Evolutionary conservation across 1,140 invertebrate species (phyloP), one percentile per base, ranked within the genome.

Genomic region (Pectinophora gossypiella): DNA sequence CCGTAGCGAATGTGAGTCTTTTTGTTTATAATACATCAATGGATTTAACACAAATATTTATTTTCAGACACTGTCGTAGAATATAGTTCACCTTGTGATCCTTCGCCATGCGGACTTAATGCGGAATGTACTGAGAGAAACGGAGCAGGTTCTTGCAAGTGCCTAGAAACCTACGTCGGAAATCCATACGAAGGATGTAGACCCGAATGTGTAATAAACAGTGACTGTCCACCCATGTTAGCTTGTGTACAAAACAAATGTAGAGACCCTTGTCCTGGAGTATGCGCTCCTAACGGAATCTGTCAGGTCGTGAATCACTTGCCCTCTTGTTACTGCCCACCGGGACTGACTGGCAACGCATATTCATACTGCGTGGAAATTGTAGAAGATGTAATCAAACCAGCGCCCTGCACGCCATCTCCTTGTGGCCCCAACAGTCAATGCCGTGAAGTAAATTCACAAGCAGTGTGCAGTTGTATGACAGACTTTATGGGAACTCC

Each of bases 391-490:
- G 19, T 57, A 16, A 46, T 59, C 4, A 79, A 76, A 56, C 58
- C 66, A 7, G 61, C 84, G 42, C 93, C 93, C 9, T 95, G 94
- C 61, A 78, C 78, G 6, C 91, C 92, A 36, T 92, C 91, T 18
- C 93, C 94, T n/a, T 96, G 94, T 69, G 94, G 94, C 18, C 79
- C 91, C 0, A 95, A 95, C 73, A 92, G 93, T 58, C 71, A 91
- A 56, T 95, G 94, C 69, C 90, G 89, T 65, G 92, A 93, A 73
- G 87, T 91, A 48, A 92, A 92, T 56, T 90, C 89, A 40, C 88
- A 90, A 53, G 92, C 91, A 20, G 87, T 92, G 15, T 95, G 94
- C 72, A 90, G 88, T 38, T 95, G 94, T 72, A 72, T 91, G 21
- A 76, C 89, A 1, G 89, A 90, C 50, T 93, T 92, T 60, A 86